These are phyloP conservation scores for Apus apus DNA, from an alignment of 2,113 vertebrate species.

Conservation along the genomic window DNA sequence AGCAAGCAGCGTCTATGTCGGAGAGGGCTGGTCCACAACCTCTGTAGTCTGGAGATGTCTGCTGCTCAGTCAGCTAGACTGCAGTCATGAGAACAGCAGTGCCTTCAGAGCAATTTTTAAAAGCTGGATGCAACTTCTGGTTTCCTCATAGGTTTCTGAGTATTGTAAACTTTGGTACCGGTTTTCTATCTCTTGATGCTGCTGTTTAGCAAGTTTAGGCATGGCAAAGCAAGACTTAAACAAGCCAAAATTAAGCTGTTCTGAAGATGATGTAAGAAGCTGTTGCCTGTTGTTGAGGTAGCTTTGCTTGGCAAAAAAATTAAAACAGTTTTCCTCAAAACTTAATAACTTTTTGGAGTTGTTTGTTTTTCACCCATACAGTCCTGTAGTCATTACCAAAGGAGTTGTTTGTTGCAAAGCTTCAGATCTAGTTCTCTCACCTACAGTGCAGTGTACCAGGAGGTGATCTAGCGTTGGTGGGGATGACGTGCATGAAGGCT, in stretches of 20 bases:
- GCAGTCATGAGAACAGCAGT: background rate
- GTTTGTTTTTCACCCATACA: rapidly evolving
- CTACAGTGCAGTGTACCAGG: background rate
- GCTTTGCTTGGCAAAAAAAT: background rate
- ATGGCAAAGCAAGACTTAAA: background rate
- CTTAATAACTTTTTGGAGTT: too few relatives aligned
- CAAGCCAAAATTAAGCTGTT: background rate
- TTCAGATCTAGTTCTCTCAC: background rate
- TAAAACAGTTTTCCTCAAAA: background rate
- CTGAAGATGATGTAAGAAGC: background rate
- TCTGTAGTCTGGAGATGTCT: background rate
- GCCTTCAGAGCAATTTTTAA: background rate
- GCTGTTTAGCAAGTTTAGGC: background rate
- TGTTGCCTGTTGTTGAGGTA: rapidly evolving
- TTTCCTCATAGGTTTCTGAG: background rate
- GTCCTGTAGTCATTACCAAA: background rate
- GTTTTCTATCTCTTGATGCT: background rate
- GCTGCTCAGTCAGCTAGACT: background rate
- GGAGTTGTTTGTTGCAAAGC: background rate
- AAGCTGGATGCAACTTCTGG: background rate
- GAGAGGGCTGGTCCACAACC: background rate
- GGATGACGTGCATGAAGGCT: background rate
- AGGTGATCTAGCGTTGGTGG: rapidly evolving
- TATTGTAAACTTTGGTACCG: background rate
- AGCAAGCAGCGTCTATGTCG: background rate